These are phyloP conservation scores for Mycogona germanica DNA, from an alignment of 2,888 invertebrate species.

Conservation along the genomic window DNA sequence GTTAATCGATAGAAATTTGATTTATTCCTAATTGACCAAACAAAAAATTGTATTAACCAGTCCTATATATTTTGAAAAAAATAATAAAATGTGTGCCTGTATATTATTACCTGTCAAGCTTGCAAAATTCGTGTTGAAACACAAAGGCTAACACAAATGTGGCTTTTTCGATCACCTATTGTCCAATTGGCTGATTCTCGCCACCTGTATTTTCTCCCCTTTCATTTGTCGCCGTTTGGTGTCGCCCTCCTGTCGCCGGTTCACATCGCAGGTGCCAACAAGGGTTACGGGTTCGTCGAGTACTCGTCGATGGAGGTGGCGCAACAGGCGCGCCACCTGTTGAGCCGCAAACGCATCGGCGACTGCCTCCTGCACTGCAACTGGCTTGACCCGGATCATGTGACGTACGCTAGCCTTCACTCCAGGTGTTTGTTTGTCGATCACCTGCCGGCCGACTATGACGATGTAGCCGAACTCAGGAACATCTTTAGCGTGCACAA, in stretches of 20 bases:
- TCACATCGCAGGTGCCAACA: slow-evolving; percentile 35
- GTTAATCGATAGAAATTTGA: too few relatives aligned
- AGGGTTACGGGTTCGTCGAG: slow-evolving; percentile 44
- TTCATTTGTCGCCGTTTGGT: too few relatives aligned
- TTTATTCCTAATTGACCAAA: too few relatives aligned
- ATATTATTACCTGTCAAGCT: too few relatives aligned
- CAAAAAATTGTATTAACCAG: too few relatives aligned
- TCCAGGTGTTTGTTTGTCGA: slow-evolving; percentile 42
- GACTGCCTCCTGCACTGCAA: slow-evolving; percentile 38
- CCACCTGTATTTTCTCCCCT: too few relatives aligned
- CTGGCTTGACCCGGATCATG: slow-evolving; percentile 39
- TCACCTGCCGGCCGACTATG: slow-evolving; percentile 40
- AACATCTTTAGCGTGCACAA: slow-evolving; percentile 38
- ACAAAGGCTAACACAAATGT: too few relatives aligned
- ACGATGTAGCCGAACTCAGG: slow-evolving; percentile 39
- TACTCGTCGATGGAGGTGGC: slow-evolving; percentile 39
- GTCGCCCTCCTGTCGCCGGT: not conserved
- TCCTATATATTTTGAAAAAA: too few relatives aligned
- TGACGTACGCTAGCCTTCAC: slow-evolving; percentile 39
- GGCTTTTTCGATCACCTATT: too few relatives aligned
- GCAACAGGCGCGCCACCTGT: slow-evolving; percentile 36
- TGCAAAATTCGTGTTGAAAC: too few relatives aligned
- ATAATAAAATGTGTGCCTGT: too few relatives aligned
- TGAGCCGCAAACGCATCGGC: slow-evolving; percentile 36
- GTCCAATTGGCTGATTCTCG: not conserved